Conservation (phyloP, 2,113 vertebrate genomes). For the Gavia stellata region DNA sequence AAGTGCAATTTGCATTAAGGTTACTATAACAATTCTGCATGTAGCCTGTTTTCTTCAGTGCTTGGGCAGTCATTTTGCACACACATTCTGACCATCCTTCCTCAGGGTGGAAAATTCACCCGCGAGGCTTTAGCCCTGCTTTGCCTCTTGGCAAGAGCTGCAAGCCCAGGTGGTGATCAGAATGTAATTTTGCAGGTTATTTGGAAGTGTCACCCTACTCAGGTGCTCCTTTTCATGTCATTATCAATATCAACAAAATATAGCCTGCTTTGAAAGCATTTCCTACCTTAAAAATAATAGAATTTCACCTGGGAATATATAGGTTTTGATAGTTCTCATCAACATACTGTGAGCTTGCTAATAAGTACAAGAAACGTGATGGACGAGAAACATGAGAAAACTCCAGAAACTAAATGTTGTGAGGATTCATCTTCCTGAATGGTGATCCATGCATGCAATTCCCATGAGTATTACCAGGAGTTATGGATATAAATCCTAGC, state of each 20-base stretch:
- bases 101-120: not conserved
- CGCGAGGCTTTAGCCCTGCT: not conserved
- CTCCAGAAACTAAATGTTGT: not conserved
- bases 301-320: not conserved
- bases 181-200: not conserved
- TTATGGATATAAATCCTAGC: constrained; percentile 9
- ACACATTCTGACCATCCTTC: not conserved
- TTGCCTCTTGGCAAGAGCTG: not conserved
- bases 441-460: constrained; percentile 21
- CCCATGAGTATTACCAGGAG: constrained; percentile 22
- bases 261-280: not conserved
- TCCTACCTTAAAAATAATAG: not conserved
- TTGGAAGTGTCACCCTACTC: not conserved
- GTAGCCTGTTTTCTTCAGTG: not conserved
- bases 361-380: not conserved
- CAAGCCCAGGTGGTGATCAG: not conserved
- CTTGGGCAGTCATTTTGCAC: not conserved
- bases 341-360: not conserved
- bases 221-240: not conserved
- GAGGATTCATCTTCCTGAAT: not conserved
- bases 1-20: not conserved
- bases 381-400: not conserved
- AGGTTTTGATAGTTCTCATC: not conserved
- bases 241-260: not conserved
- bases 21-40: not conserved